Evolutionary conservation across 30 jellyfish, hydroid and myxozoan genomes (phyloP), one percentile per base, ranked within the genome.

Genomic region (Aurelia sp.): DNA sequence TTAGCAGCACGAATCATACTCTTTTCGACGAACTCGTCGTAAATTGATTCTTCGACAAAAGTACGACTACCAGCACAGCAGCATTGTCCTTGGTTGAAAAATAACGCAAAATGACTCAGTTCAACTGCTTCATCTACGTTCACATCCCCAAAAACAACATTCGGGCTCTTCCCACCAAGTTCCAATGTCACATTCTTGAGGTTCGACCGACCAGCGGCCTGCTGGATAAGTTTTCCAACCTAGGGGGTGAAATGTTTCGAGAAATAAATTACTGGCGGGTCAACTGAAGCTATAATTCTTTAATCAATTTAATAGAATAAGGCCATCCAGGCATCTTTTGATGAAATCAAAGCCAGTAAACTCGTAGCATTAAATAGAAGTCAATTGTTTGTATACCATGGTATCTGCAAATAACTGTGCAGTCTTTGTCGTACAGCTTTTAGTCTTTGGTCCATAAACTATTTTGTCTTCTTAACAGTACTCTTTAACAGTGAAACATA

Each of bases 141-240:
- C 47, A 98, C 99, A 17, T 97, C 65, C 59, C 91, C 99, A 95
- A 90, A 95, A 1, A 95, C 99, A 63, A 95, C 94, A 76, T 90
- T 86, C 17, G 99, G 99, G 11, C 98, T 90, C 68, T 95, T 95
- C 18, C 99, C 99, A 58, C 99, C 99, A 27, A 95, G 97, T 67
- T 95, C 99, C 63, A 95, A 82, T 9, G 99, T 90, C 24, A 59
- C 69, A 63, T 78, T 83, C 67, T 94, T 94, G 76, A 94, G 74
- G 81, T 94, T 94, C 6, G 97, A 51, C 30, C 83, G 76, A 6
- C 97, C 99, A 13, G 99, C 97, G 24, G 99, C 99, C 60, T 83
- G 92, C 48, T 82, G 97, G 57, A 92, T 82, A 33, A 87, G 20
- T 61, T 92, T 86, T 30, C 98, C 98, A 75, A 92, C 90, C 97